Evolutionary conservation across 2,888 invertebrate genomes (phyloP), one percentile per base, ranked within the genome.

Genomic region (Anaspis maculata): DNA sequence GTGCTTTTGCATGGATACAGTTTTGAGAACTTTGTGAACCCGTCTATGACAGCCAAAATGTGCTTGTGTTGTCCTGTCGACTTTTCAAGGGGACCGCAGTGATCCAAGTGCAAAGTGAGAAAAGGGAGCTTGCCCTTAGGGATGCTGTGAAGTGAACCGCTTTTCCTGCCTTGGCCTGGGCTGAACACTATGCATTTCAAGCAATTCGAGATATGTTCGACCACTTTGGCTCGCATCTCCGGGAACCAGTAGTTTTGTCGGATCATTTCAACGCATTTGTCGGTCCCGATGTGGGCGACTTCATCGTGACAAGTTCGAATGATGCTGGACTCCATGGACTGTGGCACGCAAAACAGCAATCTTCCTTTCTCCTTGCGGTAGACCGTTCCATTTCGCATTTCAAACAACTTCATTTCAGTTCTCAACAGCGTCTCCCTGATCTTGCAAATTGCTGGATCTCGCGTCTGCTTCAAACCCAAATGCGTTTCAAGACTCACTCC

Each of bases 101-200:
- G 24, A 10, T 24, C 24, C 4, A 24, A 4, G 10, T 24, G 24
- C 6, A 24, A 10, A 24, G 10, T 10, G 5, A 10, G 7, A 10
- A 24, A 24, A 10, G 24, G 24, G 12, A 24, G 5, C 4, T 24
- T 24, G 5, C 24, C 24, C 10, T 24, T 24, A 5, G 9, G 62
- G 1, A 62, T 61, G 3, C 64, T 30, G 36, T 66, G 64, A 41
- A 66, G 64, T 1, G 64, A 27, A 37, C 66, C 63, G 10, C 65
- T 15, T 5, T 9, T 9, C 10, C 10, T 24, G 4, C 24, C 24
- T 5, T 4, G 10, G 4, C 5, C 11, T 9, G 24, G 24, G 24
- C 6, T 5, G 12, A 7, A 24, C 4, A 11, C 24, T 9, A 24
- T 24, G 10, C 24, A 24, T 10, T 24, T 24, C 5, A 24, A 10